phyloP scores from a whole-genome alignment of 2,888 invertebrate species.

The Drosophila koepferae region DNA sequence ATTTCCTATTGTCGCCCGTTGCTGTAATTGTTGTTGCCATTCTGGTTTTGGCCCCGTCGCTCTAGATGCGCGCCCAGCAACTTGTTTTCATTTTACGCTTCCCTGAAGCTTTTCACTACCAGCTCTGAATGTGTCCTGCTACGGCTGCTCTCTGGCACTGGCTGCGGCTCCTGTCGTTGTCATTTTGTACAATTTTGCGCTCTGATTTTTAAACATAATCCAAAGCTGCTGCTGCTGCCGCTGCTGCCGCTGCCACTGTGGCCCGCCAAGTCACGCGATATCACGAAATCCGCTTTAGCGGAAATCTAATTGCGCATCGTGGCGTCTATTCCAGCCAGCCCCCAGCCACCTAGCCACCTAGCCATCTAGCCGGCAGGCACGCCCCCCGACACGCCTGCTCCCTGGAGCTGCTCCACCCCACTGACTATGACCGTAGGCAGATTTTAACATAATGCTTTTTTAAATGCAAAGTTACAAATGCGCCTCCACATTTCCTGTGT shows the following conservation, averaged over 20 bases:
- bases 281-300: conserved; percentile 81
- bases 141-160: conserved; percentile 13
- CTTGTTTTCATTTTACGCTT: conserved; percentile 81
- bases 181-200: conserved; percentile 80
- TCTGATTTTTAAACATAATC: conserved; percentile 81
- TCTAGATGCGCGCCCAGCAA: conserved; percentile 75
- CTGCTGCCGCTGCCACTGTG: conserved; percentile 42
- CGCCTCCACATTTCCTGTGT: conserved; percentile 62
- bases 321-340: conserved; percentile 37
- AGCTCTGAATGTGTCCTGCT: conserved; percentile 17
- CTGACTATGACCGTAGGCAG: conserved; percentile 73
- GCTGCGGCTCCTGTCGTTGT: conserved; percentile 55
- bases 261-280: conserved; percentile 77
- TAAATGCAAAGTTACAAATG: conserved; percentile 81
- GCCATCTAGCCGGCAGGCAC: neutral
- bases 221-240: conserved; percentile 46
- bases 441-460: conserved; percentile 81
- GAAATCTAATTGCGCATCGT: conserved; percentile 81
- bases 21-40: conserved; percentile 80
- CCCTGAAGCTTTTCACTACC: conserved; percentile 71
- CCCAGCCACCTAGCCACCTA: neutral
- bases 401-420: conserved; percentile 21
- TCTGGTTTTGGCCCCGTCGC: conserved; percentile 73
- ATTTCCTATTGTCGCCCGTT: conserved; percentile 76
- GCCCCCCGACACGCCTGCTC: conserved; percentile 15